These are phyloP conservation scores for Propithecus deckenii DNA, from an alignment of 2,797 vertebrate species.

Conservation along the genomic window DNA sequence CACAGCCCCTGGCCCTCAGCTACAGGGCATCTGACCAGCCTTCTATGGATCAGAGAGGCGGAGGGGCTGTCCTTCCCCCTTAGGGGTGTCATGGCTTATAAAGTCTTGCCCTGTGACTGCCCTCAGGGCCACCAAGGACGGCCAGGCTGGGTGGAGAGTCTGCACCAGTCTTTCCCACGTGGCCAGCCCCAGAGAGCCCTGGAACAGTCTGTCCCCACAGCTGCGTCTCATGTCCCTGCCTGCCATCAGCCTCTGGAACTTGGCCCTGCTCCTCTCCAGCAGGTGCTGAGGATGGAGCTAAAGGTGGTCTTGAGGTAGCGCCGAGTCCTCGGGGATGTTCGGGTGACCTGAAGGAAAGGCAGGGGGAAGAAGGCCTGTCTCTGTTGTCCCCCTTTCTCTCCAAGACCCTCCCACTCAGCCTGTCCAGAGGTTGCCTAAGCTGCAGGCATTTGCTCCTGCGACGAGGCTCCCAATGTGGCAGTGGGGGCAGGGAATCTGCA, in stretches of 20 bases:
- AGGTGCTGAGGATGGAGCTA: not conserved
- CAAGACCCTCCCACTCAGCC: not conserved
- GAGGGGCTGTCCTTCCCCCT: not conserved
- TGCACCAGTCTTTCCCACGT: not conserved
- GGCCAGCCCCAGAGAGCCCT: not conserved
- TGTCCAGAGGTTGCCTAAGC: not conserved
- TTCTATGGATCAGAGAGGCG: not conserved
- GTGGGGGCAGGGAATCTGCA: not conserved
- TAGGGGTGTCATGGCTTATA: accelerated
- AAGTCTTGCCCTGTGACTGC: not conserved
- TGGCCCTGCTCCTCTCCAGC: not conserved
- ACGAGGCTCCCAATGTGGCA: not conserved
- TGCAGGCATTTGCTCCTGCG: not conserved
- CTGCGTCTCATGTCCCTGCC: not conserved
- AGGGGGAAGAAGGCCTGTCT: too few species aligned
- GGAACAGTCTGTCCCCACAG: not conserved
- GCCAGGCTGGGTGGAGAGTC: not conserved
- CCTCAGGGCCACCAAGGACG: not conserved
- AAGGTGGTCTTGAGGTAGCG: not conserved
- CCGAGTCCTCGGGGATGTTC: accelerated
- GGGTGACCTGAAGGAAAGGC: not conserved
- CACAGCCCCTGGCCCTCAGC: not conserved
- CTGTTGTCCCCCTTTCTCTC: not conserved
- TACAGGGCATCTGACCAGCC: not conserved
- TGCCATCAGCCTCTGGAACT: not conserved